Conservation (phyloP, 2,113 vertebrate genomes). For the Thunnus thynnus region DNA sequence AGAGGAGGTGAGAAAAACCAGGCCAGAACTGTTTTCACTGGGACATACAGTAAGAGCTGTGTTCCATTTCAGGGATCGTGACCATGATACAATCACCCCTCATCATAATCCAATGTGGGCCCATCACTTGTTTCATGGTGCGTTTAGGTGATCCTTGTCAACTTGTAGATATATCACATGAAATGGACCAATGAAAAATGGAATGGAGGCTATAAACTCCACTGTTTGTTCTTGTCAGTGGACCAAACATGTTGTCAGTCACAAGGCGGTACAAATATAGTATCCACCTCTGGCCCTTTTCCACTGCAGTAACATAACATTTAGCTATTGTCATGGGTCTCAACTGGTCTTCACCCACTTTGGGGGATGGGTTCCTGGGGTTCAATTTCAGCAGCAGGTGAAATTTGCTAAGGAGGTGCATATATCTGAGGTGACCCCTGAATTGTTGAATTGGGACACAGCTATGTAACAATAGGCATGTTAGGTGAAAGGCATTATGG, state of each 20-base stretch:
- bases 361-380: no score
- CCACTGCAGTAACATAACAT: no score
- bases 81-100: no score
- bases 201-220: no score
- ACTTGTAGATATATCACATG: neutral
- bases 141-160: neutral
- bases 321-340: no score
- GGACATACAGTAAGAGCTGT: neutral
- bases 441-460: conserved; percentile 14
- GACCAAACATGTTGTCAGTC: no score
- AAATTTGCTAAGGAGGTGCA: neutral
- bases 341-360: neutral
- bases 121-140: neutral
- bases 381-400: neutral
- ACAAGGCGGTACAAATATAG: no score
- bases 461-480: conserved; percentile 32
- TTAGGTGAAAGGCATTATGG: conserved; percentile 51
- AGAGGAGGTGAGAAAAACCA: neutral
- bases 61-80: neutral
- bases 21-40: neutral
- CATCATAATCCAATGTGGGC: no score
- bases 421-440: neutral
- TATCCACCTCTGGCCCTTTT: no score
- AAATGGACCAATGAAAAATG: neutral
- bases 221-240: no score